These are phyloP conservation scores for Myotis brandtii DNA, from an alignment of 2,113 vertebrate species.

Conservation along the genomic window DNA sequence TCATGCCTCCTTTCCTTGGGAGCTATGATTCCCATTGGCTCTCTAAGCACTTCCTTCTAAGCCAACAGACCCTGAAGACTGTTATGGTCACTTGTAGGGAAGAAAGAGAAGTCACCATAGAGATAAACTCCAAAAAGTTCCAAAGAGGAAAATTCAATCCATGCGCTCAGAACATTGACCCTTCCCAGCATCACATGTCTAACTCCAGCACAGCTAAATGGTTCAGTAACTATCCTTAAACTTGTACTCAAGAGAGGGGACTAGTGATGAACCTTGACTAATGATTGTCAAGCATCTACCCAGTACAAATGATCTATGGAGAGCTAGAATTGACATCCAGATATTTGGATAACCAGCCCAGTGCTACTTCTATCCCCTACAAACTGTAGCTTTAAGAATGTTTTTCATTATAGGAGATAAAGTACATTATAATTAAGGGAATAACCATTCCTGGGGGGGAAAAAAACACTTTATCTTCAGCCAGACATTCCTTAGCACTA, in stretches of 20 bases:
- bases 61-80: background rate
- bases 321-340: background rate
- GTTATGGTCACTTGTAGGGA: background rate
- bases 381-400: background rate
- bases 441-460: background rate
- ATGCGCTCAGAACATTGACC: background rate
- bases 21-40: background rate
- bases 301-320: background rate
- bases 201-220: background rate
- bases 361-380: background rate
- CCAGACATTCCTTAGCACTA: background rate
- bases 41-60: background rate
- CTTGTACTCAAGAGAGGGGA: background rate
- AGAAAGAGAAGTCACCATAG: background rate
- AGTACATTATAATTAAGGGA: background rate
- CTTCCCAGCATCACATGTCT: background rate
- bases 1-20: background rate
- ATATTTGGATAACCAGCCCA: background rate
- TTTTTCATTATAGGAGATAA: background rate
- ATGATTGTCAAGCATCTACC: background rate
- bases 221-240: background rate
- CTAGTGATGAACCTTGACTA: background rate
- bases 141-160: background rate
- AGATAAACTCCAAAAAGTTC: background rate
- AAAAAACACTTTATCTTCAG: slow-evolving; percentile 30